phyloP scores from a whole-genome alignment of 2,888 invertebrate genomes.

The Trichopoda pennipes region DNA sequence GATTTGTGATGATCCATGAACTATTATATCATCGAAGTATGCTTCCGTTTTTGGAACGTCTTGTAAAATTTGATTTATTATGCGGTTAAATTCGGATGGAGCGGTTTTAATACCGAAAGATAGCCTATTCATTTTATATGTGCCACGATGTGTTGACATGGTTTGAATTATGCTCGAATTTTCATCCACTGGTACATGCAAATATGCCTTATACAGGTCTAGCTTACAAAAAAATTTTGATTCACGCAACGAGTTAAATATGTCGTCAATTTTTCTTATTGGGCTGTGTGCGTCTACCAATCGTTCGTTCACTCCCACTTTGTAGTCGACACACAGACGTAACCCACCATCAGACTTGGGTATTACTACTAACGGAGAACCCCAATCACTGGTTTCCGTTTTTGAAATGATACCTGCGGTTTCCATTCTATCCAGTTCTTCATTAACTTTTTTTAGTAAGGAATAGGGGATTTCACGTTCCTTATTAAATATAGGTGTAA shows the following conservation, averaged over 20 bases:
- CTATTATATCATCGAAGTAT: no score
- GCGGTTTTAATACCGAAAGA: neutral
- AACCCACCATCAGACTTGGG: conserved; percentile 42
- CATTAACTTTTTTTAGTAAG: conserved; percentile 22
- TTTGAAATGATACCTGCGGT: conserved; percentile 17
- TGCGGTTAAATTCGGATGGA: no score
- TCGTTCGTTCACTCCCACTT: neutral
- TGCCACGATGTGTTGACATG: conserved; percentile 1
- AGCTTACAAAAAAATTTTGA: no score
- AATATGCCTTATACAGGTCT: no score
- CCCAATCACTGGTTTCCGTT: no score
- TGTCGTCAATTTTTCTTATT: conserved; percentile 47
- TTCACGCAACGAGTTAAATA: conserved; percentile 38
- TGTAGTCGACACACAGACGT: conserved; percentile 53
- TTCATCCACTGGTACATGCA: no score
- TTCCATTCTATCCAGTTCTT: conserved; percentile 33
- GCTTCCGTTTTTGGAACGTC: no score
- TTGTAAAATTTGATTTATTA: no score
- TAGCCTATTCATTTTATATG: conserved; percentile 1
- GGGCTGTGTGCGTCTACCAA: neutral
- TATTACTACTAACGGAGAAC: conserved; percentile 36
- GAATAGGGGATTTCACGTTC: conserved; percentile 44
- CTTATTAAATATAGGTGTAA: conserved; percentile 27
- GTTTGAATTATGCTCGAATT: conserved; percentile 25
- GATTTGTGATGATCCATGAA: no score